Percentiles rank a stretch among this genome's conserved stretches.
phyloP scores from a whole-genome alignment of 2,113 vertebrate genomes.

The Phaetusa simplex region DNA sequence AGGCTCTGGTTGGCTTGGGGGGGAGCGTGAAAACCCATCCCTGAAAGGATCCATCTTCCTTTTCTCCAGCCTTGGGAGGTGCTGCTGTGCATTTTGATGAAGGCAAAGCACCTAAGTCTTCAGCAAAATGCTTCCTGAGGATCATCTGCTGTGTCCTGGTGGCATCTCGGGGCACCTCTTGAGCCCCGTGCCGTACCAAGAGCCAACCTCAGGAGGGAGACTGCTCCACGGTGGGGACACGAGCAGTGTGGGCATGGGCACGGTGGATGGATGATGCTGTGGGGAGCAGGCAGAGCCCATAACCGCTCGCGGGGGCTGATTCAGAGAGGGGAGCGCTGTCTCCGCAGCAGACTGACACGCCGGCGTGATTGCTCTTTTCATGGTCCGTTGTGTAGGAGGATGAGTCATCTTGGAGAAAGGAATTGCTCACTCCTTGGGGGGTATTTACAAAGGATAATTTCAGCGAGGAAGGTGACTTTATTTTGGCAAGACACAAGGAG shows the following conservation, averaged over 20 bases:
- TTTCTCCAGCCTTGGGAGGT: background rate
- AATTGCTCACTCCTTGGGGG: conserved; percentile 36
- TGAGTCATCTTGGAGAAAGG: conserved; percentile 37
- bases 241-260: background rate
- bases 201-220: background rate
- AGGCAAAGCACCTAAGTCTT: background rate
- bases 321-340: background rate
- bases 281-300: background rate
- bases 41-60: conserved; percentile 9
- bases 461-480: background rate
- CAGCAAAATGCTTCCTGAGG: background rate
- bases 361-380: conserved; percentile 15
- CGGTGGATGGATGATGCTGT: accelerated
- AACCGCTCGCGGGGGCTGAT: accelerated
- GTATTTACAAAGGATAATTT: conserved; percentile 18
- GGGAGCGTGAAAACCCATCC: background rate
- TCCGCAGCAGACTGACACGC: background rate
- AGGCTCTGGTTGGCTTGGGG: background rate
- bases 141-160: background rate
- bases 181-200: accelerated
- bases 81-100: conserved; percentile 38
- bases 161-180: background rate
- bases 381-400: conserved; percentile 19
- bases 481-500: background rate
- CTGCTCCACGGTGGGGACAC: background rate